These are phyloP conservation scores for Megaustenia siamemsis DNA, from an alignment of 2,888 invertebrate species.

Conservation along the genomic window DNA sequence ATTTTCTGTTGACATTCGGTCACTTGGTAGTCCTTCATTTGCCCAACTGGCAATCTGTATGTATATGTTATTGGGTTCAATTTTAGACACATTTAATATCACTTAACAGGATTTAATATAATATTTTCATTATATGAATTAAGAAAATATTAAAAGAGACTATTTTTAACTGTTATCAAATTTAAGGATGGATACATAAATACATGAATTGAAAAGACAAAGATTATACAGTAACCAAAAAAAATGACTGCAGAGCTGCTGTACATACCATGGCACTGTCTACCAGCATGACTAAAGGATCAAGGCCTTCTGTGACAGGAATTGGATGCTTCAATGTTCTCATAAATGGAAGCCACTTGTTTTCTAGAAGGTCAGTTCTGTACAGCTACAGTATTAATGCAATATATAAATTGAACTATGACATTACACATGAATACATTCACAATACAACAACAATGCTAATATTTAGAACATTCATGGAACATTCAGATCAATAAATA, in stretches of 20 bases:
- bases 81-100: neutral
- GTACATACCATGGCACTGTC: conserved; percentile 87
- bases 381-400: conserved; percentile 83
- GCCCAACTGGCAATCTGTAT: conserved; percentile 94
- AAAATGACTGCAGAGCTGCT: neutral
- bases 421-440: too few relatives aligned
- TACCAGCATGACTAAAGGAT: conserved; percentile 91
- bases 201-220: neutral
- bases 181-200: neutral
- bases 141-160: neutral
- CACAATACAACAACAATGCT: too few relatives aligned
- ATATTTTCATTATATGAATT: too few relatives aligned
- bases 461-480: too few relatives aligned
- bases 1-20: conserved; percentile 98
- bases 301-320: conserved; percentile 92
- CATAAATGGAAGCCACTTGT: conserved; percentile 85
- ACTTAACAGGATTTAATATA: neutral
- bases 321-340: conserved; percentile 88
- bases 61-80: neutral
- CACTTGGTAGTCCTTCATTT: conserved; percentile 96
- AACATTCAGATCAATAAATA: too few relatives aligned
- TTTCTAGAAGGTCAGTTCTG: conserved; percentile 89
- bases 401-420: neutral
- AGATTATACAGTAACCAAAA: neutral
- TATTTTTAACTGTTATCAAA: too few relatives aligned